Evolutionary conservation across 2,888 invertebrate genomes (phyloP).

Genomic region (Ochlodes sylvanus): DNA sequence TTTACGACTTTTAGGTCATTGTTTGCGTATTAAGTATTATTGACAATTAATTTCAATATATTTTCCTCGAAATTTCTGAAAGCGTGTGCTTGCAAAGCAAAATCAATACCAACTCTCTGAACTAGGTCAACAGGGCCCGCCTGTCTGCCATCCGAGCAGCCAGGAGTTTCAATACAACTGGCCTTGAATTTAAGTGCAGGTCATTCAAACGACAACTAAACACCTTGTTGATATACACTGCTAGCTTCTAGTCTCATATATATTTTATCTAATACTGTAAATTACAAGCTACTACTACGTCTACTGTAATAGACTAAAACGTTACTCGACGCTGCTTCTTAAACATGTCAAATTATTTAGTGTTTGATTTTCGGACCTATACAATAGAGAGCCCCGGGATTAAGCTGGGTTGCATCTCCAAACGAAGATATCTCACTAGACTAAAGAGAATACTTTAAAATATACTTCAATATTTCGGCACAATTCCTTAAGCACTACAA

Average conservation of each 20-base stretch:
- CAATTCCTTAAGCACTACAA: not conserved
- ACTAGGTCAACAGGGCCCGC: constrained; percentile 28
- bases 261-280: too few species aligned
- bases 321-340: too few species aligned
- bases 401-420: too few species aligned
- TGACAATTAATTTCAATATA: not conserved
- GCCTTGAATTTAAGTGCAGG: constrained; percentile 34
- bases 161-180: constrained; percentile 32
- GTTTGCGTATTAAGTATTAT: constrained; percentile 6
- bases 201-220: constrained; percentile 19
- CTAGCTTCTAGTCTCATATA: too few species aligned
- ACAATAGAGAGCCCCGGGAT: too few species aligned
- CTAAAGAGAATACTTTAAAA: too few species aligned
- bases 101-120: constrained; percentile 32
- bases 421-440: too few species aligned
- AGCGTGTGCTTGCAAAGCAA: constrained; percentile 10
- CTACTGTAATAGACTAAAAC: too few species aligned
- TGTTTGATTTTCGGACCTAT: too few species aligned
- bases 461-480: not conserved
- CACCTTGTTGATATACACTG: not conserved
- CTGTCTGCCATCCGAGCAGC: constrained; percentile 15
- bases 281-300: too few species aligned
- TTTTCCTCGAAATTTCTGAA: constrained; percentile 25
- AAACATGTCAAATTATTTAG: too few species aligned
- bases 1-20: constrained; percentile 27